Conservation (phyloP, 2,888 invertebrate species). For the Lobophora halterata region DNA sequence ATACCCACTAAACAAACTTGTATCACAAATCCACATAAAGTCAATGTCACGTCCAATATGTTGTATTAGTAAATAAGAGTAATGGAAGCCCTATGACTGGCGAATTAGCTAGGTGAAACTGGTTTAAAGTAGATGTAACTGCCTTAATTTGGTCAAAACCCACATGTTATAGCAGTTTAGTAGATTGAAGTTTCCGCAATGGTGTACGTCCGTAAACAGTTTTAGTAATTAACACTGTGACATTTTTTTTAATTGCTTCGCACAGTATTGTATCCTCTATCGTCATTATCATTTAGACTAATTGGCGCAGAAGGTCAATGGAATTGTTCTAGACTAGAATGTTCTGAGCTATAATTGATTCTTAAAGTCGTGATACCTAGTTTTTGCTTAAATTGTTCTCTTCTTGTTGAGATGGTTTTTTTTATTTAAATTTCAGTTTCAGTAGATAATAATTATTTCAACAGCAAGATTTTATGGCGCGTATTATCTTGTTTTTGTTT, state of each 20-base stretch:
- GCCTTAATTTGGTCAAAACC: constrained; percentile 39
- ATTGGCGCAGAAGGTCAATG: constrained; percentile 24
- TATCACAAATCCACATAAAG: constrained; percentile 11
- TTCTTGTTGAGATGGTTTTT: no score
- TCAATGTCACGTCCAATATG: constrained; percentile 17
- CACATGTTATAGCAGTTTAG: constrained; percentile 41
- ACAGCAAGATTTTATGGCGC: no score
- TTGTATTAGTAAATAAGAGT: neutral
- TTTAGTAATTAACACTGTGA: constrained; percentile 30
- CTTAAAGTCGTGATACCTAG: no score
- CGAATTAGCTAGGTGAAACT: constrained; percentile 14
- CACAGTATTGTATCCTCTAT: constrained; percentile 40
- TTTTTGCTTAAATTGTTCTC: no score
- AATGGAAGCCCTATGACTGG: constrained; percentile 12
- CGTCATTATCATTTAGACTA: constrained; percentile 28
- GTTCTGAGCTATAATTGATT: no score
- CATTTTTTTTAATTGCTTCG: constrained; percentile 39
- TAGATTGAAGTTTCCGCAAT: constrained; percentile 55
- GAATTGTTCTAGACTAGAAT: no score
- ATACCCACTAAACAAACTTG: constrained; percentile 15
- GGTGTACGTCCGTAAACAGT: constrained; percentile 36
- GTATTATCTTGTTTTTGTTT: no score
- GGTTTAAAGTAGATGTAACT: constrained; percentile 31
- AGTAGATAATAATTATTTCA: no score
- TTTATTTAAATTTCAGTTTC: no score